Evolutionary conservation across 2,113 vertebrate species (phyloP).

Genomic region (Ariopsis seemanni): DNA sequence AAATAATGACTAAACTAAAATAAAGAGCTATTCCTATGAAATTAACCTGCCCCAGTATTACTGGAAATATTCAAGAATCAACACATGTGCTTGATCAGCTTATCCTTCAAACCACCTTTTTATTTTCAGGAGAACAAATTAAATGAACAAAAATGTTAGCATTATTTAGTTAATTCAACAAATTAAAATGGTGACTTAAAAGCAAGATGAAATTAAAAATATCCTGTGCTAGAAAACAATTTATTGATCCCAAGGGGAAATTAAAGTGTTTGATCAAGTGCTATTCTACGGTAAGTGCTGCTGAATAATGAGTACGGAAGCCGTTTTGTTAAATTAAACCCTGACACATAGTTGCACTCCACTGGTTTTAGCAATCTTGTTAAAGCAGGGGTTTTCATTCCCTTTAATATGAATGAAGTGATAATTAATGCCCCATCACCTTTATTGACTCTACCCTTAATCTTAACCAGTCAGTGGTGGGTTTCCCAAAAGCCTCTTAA

Average conservation of each 20-base stretch:
- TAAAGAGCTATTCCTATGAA: neutral
- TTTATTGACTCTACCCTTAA: neutral
- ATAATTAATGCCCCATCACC: neutral
- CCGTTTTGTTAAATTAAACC: too few species aligned
- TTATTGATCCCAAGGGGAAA: too few species aligned
- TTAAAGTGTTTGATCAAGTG: too few species aligned
- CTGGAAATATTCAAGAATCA: neutral
- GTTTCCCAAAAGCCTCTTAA: too few species aligned
- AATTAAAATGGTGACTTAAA: too few species aligned
- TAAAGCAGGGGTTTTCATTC: neutral
- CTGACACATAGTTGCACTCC: too few species aligned
- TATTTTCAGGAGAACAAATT: neutral
- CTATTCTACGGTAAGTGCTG: too few species aligned
- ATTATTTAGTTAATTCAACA: neutral
- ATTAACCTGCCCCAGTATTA: neutral
- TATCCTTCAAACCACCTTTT: neutral
- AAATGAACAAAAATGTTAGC: neutral
- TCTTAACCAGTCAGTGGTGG: neutral
- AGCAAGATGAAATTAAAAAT: too few species aligned
- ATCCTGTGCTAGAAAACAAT: too few species aligned
- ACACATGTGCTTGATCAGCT: neutral
- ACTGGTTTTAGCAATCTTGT: neutral
- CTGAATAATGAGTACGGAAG: too few species aligned
- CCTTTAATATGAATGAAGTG: neutral
- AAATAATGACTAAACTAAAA: neutral